A percentile compares a stretch with the other conserved stretches of the same genome.
phyloP scores from a whole-genome alignment of 1,140 invertebrate genomes.

The Sitobion miscanthi region DNA sequence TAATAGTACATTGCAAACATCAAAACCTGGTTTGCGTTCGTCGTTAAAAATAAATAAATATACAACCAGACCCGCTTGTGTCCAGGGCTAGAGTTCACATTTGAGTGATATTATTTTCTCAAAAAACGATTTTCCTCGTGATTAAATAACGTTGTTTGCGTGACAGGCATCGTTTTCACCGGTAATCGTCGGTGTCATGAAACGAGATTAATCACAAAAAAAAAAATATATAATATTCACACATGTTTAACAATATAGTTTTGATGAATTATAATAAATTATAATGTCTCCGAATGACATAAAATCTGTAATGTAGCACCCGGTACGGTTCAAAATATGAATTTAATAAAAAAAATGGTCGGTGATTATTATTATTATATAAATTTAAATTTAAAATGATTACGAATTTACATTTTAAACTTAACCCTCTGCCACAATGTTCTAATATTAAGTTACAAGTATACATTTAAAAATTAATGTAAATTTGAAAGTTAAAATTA shows the following conservation, averaged over 20 bases:
- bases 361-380: not conserved
- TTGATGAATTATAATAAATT: constrained; percentile 20
- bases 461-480: too few species aligned
- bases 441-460: not conserved
- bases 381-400: too few species aligned
- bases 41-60: not conserved
- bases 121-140: not conserved
- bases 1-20: not conserved
- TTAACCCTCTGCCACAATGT: not conserved
- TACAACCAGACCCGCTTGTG: not conserved
- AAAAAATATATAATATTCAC: constrained; percentile 1
- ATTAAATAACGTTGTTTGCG: constrained; percentile 16
- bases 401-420: not conserved
- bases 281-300: not conserved
- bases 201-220: constrained; percentile 19
- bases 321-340: not conserved
- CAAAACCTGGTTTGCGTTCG: not conserved
- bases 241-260: not conserved
- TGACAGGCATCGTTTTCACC: constrained; percentile 14
- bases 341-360: not conserved
- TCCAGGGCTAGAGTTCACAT: not conserved
- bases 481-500: too few species aligned
- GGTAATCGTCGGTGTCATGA: not conserved
- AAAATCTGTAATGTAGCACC: not conserved
- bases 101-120: not conserved